Evolutionary conservation across 2,888 invertebrate species (phyloP).

Genomic region (Dyspetes luteomarginatus): DNA sequence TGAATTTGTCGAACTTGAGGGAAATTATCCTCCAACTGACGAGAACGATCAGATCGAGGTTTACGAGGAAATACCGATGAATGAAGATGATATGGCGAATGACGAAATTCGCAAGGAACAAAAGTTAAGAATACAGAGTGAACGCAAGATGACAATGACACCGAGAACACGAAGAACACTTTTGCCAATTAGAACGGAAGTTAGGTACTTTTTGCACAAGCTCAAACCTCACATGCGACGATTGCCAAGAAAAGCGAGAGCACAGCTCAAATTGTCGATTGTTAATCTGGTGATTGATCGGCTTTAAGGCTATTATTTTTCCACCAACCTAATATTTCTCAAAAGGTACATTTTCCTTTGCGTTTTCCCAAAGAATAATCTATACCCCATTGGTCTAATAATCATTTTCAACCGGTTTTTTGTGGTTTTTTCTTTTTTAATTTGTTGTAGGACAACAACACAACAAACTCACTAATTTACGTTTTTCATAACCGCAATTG

Average conservation of each 20-base stretch:
- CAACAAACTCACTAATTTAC: too few species aligned
- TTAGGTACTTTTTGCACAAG: constrained; percentile 77
- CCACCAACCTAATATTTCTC: too few species aligned
- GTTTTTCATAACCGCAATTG: too few species aligned
- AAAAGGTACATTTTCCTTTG: too few species aligned
- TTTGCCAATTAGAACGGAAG: constrained; percentile 79
- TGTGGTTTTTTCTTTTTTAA: too few species aligned
- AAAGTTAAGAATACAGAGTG: constrained; percentile 48
- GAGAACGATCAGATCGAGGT: constrained; percentile 60
- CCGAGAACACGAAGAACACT: constrained; percentile 76
- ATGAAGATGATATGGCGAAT: constrained; percentile 26
- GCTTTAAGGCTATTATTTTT: constrained; percentile 74
- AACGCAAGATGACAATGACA: constrained; percentile 65
- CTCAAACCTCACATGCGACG: constrained; percentile 79
- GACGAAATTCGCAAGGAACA: constrained; percentile 50
- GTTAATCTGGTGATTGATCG: constrained; percentile 81
- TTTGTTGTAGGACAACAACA: too few species aligned
- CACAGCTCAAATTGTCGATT: constrained; percentile 79
- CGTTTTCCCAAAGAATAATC: too few species aligned
- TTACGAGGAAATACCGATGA: constrained; percentile 26
- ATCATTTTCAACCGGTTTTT: too few species aligned
- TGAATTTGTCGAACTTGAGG: constrained; percentile 16
- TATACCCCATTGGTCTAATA: too few species aligned
- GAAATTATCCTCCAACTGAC: not conserved
- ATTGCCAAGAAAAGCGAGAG: constrained; percentile 79